Evolutionary conservation across 2,888 invertebrate genomes (phyloP).

Genomic region (Lasioglossum malachurum): DNA sequence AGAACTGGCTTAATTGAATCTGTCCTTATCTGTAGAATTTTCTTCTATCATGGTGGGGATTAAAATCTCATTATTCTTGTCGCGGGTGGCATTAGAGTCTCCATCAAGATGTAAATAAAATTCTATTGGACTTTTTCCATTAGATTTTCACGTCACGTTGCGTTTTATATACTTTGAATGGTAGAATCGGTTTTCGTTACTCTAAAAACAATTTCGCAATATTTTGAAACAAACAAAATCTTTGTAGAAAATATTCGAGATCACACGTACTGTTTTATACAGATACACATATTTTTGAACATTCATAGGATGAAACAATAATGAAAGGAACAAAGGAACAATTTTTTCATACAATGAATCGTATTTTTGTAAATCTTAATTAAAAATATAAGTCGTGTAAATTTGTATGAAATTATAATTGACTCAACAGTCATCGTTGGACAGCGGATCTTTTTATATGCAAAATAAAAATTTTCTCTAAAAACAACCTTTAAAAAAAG

Average conservation of each 20-base stretch:
- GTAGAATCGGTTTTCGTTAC: background rate
- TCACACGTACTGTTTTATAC: background rate
- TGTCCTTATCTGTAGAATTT: slow-evolving; percentile 17
- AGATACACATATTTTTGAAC: background rate
- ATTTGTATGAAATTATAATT: background rate
- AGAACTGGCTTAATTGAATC: slow-evolving; percentile 15
- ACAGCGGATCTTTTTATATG: no score
- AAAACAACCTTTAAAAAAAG: no score
- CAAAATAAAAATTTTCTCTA: no score
- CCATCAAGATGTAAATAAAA: slow-evolving; percentile 6
- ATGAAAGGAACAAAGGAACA: no score
- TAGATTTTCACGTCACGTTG: background rate
- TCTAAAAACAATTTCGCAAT: background rate
- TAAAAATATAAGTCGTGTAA: background rate
- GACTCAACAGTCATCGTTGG: background rate
- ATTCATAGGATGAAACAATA: background rate
- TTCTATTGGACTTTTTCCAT: background rate
- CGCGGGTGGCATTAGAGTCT: background rate
- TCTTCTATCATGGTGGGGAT: slow-evolving; percentile 9
- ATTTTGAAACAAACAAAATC: background rate
- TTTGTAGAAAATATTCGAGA: background rate
- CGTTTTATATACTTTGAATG: background rate
- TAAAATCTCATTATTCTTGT: slow-evolving; percentile 17
- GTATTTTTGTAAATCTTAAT: background rate
- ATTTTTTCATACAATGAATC: background rate